A percentile compares a stretch with the other conserved stretches of the same genome.
These are phyloP conservation scores for Lepus europaeus DNA, from an alignment of 2,113 vertebrate species.

Conservation along the genomic window DNA sequence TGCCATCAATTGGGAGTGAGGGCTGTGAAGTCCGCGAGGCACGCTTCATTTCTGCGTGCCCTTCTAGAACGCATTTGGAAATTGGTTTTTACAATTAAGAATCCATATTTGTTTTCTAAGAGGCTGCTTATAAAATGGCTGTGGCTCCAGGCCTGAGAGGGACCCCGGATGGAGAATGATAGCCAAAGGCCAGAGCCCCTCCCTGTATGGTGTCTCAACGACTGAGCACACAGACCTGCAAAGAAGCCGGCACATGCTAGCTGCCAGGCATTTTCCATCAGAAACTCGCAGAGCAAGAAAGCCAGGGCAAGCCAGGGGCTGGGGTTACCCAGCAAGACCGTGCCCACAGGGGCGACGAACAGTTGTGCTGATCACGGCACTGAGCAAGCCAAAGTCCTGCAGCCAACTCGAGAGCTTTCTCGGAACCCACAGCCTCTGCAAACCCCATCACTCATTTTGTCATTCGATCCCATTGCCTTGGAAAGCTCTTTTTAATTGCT, in stretches of 20 bases:
- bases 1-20: conserved; percentile 47
- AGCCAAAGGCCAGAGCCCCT: background rate
- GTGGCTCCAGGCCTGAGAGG: background rate
- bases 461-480: background rate
- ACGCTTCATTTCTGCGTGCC: conserved; percentile 58
- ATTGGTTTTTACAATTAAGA: conserved; percentile 78
- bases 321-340: background rate
- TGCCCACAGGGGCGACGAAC: rapidly evolving
- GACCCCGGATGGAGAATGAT: background rate
- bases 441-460: background rate
- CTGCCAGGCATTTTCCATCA: background rate
- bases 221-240: background rate
- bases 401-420: background rate
- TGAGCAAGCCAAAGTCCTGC: background rate
- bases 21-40: conserved; percentile 15
- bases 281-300: background rate
- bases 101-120: conserved; percentile 70
- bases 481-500: background rate
- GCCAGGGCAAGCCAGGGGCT: rapidly evolving
- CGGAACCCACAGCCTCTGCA: background rate
- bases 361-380: rapidly evolving
- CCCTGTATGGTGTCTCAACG: background rate
- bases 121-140: background rate
- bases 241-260: background rate
- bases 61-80: conserved; percentile 46